Base-by-base conservation (phyloP, 2,113 vertebrate species). In the Pollimyrus isidori region DNA sequence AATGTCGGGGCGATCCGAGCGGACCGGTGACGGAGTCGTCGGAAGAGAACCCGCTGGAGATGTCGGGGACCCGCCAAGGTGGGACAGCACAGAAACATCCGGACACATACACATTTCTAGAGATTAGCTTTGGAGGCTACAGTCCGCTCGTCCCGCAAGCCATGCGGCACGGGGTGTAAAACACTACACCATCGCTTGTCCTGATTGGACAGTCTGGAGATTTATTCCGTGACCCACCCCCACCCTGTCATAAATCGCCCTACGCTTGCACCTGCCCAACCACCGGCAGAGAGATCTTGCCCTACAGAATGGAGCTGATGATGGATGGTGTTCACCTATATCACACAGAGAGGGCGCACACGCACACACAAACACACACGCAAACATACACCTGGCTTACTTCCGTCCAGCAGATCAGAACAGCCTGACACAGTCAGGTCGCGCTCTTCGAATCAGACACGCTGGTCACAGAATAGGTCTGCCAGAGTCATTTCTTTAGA, bases 161-260 rank as follows among this genome's bases (percentile, higher is more conserved):
- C 87, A 56, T n/a, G 80, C 91, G 91, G 58, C 91, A 82, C 62
- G 4, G 42, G 45, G 65, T 35, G 13, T 92, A 90, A 93, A 69
- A 93, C 92, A 93, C 50, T 80, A 73, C 86, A 87, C 7, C 7
- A 69, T 89, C 89, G 89, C 56, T 56, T 90, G 62, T 76, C 49
- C 86, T 84, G 88, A 91, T 91, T 73, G n/a, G 84, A 88, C 89
- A 80, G 50, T 7, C 19, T 50, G 3, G 52, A 89, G 76, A 93
- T 93, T 92, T 92, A 93, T 90, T 88, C 84, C 69, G 50, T 9
- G 46, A 45, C n/a, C 53, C 49, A 85, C 49, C 73, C 46, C 73
- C 26, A 3, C 76, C 39, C 45, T 10, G 26, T 89, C 85, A 76
- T 89, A 87, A 87, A 89, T 87, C 48, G 58, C 56, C 56, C 83